A percentile compares a stretch with the other conserved stretches of the same genome.
phyloP scores from a whole-genome alignment of 2,113 vertebrate genomes.

The Bubo bubo region DNA sequence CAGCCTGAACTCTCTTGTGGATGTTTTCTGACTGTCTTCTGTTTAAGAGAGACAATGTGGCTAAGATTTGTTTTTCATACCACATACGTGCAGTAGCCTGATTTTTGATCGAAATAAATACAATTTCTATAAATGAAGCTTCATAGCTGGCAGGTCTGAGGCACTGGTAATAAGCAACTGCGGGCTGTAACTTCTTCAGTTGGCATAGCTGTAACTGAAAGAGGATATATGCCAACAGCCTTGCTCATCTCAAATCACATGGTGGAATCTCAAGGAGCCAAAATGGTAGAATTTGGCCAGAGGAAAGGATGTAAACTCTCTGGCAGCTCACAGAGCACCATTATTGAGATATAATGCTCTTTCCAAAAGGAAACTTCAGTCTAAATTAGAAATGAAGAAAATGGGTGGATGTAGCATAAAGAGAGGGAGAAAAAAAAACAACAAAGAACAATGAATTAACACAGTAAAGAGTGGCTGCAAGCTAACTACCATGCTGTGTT shows the following conservation, averaged over 20 bases:
- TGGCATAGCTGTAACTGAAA: not conserved
- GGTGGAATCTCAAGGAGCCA: not conserved
- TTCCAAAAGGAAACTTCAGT: not conserved
- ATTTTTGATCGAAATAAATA: not conserved
- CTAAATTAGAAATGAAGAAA: not conserved
- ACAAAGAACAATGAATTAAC: not conserved
- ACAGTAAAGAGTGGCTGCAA: not conserved
- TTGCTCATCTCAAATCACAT: not conserved
- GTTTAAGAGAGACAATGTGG: not conserved
- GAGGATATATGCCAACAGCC: not conserved
- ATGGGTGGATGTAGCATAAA: not conserved
- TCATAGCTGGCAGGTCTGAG: not conserved
- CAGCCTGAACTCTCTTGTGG: rapidly evolving
- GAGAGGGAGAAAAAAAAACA: not conserved
- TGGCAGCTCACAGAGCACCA: not conserved
- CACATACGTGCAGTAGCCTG: not conserved
- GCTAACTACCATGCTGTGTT: not conserved
- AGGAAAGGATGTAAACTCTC: not conserved
- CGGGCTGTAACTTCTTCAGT: not conserved
- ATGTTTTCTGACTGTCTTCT: not conserved
- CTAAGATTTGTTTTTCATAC: not conserved
- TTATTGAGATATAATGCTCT: not conserved
- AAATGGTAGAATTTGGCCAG: not conserved
- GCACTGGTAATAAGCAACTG: not conserved
- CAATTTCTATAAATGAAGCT: not conserved